These are phyloP conservation scores for Numenius arquata DNA, from an alignment of 2,113 vertebrate species.

Conservation along the genomic window DNA sequence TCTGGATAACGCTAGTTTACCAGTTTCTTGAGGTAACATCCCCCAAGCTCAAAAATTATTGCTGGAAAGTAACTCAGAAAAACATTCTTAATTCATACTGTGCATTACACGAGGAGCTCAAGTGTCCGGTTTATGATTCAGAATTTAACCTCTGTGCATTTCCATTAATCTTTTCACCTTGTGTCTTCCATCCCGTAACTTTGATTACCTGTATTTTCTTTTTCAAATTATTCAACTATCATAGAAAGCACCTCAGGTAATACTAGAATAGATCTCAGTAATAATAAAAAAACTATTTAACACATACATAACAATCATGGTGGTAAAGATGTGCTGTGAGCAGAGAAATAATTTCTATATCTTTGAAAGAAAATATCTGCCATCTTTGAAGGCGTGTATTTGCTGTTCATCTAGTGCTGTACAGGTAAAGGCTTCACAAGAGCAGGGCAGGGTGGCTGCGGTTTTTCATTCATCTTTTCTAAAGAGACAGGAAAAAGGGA, in stretches of 20 bases:
- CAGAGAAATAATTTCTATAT: neutral
- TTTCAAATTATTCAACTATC: neutral
- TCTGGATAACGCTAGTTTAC: neutral
- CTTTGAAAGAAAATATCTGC: neutral
- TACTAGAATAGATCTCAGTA: neutral
- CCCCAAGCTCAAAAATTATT: neutral
- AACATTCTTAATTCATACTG: neutral
- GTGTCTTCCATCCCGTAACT: neutral
- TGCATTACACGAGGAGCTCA: neutral
- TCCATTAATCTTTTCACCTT: neutral
- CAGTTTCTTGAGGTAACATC: neutral
- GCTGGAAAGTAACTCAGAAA: neutral
- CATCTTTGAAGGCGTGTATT: slow-evolving; percentile 10
- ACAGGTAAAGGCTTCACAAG: neutral
- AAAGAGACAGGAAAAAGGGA: slow-evolving; percentile 8
- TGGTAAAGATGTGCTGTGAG: neutral
- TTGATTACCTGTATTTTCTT: neutral
- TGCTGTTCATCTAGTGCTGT: slow-evolving; percentile 11
- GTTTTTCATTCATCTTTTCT: neutral
- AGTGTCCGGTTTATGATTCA: neutral
- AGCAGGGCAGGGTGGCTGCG: neutral
- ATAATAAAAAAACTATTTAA: neutral
- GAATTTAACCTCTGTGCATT: neutral
- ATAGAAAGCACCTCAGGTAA: slow-evolving; percentile 26
- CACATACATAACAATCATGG: neutral